Percentiles rank a stretch among this genome's conserved stretches.
Conservation (phyloP, 2,888 invertebrate genomes). For the Synergus itoensis region DNA sequence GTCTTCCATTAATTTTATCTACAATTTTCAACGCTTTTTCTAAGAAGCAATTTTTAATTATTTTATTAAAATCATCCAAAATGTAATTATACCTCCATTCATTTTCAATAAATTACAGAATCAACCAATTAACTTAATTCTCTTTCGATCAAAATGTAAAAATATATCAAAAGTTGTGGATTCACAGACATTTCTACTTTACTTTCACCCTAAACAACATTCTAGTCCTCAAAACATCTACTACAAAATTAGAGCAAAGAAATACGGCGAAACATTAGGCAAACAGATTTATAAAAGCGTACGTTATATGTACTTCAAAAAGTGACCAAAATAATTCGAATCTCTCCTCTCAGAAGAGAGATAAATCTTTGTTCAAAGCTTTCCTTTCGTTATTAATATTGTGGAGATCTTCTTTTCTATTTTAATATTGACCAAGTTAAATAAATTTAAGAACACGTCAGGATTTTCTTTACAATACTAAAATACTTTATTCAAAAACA, state of each 20-base stretch:
- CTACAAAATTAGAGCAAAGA: conserved; percentile 1
- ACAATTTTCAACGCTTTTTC: not conserved
- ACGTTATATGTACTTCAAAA: not conserved
- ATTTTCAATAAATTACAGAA: not conserved
- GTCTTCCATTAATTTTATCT: not conserved
- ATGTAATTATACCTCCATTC: not conserved
- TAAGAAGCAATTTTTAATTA: not conserved
- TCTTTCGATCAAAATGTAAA: too few relatives aligned
- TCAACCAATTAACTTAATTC: too few relatives aligned
- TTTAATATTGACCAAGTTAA: too few relatives aligned
- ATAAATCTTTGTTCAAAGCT: not conserved
- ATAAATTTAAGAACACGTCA: too few relatives aligned
- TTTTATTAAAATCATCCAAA: not conserved
- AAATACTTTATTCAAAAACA: too few relatives aligned
- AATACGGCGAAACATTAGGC: not conserved
- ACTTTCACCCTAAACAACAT: not conserved
- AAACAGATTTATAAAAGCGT: not conserved
- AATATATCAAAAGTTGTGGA: not conserved
- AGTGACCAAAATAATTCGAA: not conserved
- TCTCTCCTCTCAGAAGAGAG: not conserved
- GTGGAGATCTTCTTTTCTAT: too few relatives aligned
- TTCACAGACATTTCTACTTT: not conserved
- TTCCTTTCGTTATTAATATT: not conserved
- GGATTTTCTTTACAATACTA: too few relatives aligned
- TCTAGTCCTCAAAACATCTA: not conserved